Base-by-base conservation (phyloP, 1,140 invertebrate species). In the Harpegnathos saltator region DNA sequence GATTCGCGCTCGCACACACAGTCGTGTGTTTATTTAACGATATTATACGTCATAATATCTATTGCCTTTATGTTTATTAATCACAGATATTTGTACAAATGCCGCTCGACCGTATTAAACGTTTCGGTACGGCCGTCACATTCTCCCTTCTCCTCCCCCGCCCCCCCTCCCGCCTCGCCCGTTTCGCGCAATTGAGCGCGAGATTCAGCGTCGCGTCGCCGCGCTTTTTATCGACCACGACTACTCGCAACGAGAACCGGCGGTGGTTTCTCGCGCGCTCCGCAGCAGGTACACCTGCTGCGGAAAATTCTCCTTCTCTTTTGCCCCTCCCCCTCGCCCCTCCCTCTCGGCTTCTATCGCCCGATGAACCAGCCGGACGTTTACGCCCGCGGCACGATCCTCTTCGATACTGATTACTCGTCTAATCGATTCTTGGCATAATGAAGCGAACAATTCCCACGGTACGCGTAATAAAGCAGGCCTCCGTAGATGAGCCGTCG, bases 381-480 rank as follows among this genome's bases (percentile, higher is more conserved):
- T 14, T 44, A 24, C 44, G 61, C 26, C 54, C 17, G 1, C 38
- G 15, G 0, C 44, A 14, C 56, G 1, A 33, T 15, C 15, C 9
- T 26, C 19, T 26, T 19, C 11, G n/a, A 38, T 52, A 66, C 50
- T 54, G 48, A 56, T 63, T 68, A 54, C 26, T 66, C 50, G 22
- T 33, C 50, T 68, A 69, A 78, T 69, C 75, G 50, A 22, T 78
- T 78, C 75, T 78, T 78, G 52, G 52, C 15, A 69, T 69, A 69
- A 78, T 69, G 75, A 65, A 68, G 63, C 63, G 69, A 78, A 78
- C 75, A 78, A 78, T 78, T 69, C 75, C 63, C 52, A 56, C 22
- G 63, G 33, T 56, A 52, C 52, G 75, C 75, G 63, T 78, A 78
- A 78, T 78, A 69, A 78, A 69, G 52, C 75, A 69, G 24, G 63